A percentile compares a stretch with the other conserved stretches of the same genome.
phyloP scores from a whole-genome alignment of 2,888 invertebrate genomes.

The Apamea crenata region DNA sequence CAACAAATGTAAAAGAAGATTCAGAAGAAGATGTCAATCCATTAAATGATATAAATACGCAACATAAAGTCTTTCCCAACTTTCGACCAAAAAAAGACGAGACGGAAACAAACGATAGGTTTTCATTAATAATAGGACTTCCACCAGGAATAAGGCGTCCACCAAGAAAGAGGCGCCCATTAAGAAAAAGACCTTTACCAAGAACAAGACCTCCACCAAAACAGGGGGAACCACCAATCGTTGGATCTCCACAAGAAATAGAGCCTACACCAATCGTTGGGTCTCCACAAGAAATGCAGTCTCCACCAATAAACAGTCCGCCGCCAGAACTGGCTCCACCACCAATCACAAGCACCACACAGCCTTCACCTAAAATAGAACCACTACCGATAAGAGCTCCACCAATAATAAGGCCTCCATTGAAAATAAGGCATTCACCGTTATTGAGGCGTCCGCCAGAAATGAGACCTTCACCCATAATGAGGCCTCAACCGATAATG shows the following conservation, averaged over 20 bases:
- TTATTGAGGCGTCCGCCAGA: too few relatives aligned
- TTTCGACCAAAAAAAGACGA: background rate
- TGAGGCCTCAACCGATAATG: background rate
- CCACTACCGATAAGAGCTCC: background rate
- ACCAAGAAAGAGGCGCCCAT: background rate
- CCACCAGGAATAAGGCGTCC: background rate
- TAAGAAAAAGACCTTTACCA: background rate
- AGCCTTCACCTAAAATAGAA: background rate
- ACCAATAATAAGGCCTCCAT: background rate
- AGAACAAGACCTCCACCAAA: background rate
- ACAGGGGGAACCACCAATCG: too few relatives aligned
- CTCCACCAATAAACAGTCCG: background rate
- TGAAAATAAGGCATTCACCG: background rate
- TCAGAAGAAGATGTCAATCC: background rate
- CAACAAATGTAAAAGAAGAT: background rate
- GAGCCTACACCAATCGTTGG: too few relatives aligned
- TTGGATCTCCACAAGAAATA: background rate
- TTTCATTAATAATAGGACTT: slow-evolving; percentile 21
- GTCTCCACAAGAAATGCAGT: background rate
- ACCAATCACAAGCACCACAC: background rate
- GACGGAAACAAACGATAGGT: slow-evolving; percentile 10
- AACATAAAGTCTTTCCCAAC: background rate
- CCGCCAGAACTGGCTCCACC: background rate
- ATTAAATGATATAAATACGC: background rate
- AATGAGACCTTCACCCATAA: background rate